Evolutionary conservation across 2,888 invertebrate genomes (phyloP).

Genomic region (Sceliomorpha sp.): DNA sequence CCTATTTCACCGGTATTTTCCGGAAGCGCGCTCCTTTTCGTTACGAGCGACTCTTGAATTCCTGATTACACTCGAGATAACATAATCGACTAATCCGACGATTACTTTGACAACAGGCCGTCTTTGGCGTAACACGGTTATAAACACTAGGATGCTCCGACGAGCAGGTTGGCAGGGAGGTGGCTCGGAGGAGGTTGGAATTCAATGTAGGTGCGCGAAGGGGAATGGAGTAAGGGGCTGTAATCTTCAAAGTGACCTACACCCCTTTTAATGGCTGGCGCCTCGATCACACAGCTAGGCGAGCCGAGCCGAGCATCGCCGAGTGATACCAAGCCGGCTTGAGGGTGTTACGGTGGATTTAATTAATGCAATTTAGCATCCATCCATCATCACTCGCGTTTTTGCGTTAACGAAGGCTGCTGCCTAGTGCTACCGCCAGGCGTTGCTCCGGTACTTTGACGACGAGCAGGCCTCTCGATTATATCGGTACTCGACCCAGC

Average conservation of each 20-base stretch:
- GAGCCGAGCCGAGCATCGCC: conserved; percentile 63
- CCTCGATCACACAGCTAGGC: conserved; percentile 66
- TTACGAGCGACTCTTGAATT: conserved; percentile 42
- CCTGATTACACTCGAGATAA: conserved; percentile 54
- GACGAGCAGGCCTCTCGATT: conserved; percentile 70
- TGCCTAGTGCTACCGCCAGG: conserved; percentile 46
- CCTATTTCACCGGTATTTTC: conserved; percentile 32
- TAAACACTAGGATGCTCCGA: conserved; percentile 39
- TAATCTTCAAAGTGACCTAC: conserved; percentile 78
- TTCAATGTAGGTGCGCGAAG: conserved; percentile 45
- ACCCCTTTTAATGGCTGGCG: conserved; percentile 73
- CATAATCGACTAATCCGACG: conserved; percentile 60
- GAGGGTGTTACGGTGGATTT: conserved; percentile 78
- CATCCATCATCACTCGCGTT: conserved; percentile 79
- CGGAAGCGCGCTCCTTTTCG: conserved; percentile 39
- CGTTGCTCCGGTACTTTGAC: conserved; percentile 68
- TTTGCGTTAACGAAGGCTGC: conserved; percentile 76
- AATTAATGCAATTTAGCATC: conserved; percentile 80
- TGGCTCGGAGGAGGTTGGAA: conserved; percentile 32
- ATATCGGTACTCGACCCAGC: conserved; percentile 69
- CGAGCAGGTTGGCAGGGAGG: conserved; percentile 1
- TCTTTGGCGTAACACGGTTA: conserved; percentile 35
- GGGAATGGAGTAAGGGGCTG: conserved; percentile 37
- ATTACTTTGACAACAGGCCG: conserved; percentile 62
- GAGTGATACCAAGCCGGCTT: conserved; percentile 69